A percentile compares a stretch with the other conserved stretches of the same genome.
phyloP scores from a whole-genome alignment of 2,113 vertebrate species.

The Gobiocypris rarus region DNA sequence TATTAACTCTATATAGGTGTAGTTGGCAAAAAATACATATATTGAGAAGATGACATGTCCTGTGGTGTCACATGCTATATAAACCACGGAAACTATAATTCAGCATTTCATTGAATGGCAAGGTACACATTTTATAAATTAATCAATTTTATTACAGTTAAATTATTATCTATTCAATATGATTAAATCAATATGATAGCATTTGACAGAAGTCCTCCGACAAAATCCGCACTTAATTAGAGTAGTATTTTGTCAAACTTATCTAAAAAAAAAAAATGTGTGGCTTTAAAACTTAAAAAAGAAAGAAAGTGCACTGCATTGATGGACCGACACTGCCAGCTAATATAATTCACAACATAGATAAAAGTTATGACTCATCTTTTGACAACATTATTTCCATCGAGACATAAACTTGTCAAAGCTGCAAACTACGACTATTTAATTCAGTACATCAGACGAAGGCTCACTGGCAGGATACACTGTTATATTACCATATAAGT shows the following conservation, averaged over 20 bases:
- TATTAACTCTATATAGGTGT: neutral
- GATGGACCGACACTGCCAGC: neutral
- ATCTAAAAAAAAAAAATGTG: neutral
- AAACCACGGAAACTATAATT: neutral
- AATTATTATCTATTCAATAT: neutral
- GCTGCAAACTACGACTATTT: neutral
- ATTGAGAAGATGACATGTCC: neutral
- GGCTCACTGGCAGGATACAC: neutral
- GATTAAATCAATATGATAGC: neutral
- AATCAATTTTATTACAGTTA: too few relatives aligned
- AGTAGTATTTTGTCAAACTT: neutral
- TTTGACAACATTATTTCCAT: neutral
- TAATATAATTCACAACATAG: too few relatives aligned
- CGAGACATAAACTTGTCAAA: neutral
- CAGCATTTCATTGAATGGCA: too few relatives aligned
- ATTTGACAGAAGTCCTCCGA: neutral
- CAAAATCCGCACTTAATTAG: neutral
- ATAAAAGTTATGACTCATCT: neutral
- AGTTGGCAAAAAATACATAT: too few relatives aligned
- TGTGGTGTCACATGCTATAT: neutral
- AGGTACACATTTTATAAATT: too few relatives aligned
- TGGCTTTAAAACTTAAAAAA: neutral
- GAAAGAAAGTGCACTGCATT: too few relatives aligned
- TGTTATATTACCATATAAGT: slow-evolving; percentile 13
- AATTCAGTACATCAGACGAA: neutral